Evolutionary conservation across 2,113 vertebrate species (phyloP), one percentile per base, ranked within the genome.

Genomic region (Tenrec ecaudatus): DNA sequence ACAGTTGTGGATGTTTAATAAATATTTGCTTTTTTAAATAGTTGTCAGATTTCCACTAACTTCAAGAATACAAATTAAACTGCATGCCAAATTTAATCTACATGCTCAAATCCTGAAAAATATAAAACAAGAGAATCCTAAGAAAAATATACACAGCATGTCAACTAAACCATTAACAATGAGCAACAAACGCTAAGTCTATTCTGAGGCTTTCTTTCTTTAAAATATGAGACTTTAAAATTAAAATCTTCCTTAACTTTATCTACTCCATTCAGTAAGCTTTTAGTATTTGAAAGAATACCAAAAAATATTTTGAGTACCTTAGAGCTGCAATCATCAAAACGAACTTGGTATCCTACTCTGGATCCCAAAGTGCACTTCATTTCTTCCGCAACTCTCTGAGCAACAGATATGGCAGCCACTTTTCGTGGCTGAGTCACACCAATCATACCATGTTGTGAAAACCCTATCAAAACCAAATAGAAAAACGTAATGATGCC

Each of bases 261-360:
- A 62, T 66, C 62, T 1, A 58, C 12, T 53, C 89, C 36, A 69
- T 89, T 83, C 71, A 38, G 0, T 81, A 88, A 76, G 10, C 68
- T 93, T 80, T 78, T 0, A 88, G 31, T 85, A 92, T 19, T 87
- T 84, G 84, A 88, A 80, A 29, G 40, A 76, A 88, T 80, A 85
- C 12, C 75, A 86, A 75, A 90, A 88, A 47, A 80, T 16, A 31
- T 40, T 69, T 98, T 53, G 47, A 53, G 88, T 97, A 99, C 99
- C 98, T 99, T 97, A 3, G 98, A 98, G 23, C 98, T 98, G 98
- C 98, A 99, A 96, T 99, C 99, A 83, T 99, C 99, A 60, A 99
- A 99, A 95, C 99, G 99, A 62, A 99, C 99, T 97, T 99, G 99
- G 97, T 99, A 99, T 2, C 99, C 99, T 22, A 99, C 99, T 3